Evolutionary conservation across 2,888 invertebrate genomes (phyloP).

Genomic region (Scaptomyza tumidula): DNA sequence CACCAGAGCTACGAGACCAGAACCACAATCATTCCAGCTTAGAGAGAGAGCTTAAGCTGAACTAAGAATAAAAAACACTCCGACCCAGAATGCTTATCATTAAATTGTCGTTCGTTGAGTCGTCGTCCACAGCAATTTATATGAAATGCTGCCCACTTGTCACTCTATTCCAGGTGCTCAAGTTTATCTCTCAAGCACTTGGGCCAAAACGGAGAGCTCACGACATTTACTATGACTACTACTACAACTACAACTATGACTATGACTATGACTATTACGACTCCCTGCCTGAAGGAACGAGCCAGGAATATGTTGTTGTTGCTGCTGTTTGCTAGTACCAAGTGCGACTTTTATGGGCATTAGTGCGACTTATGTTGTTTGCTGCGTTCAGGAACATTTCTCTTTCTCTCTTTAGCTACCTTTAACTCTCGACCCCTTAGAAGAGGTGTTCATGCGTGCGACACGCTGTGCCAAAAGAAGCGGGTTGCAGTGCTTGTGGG

Average conservation of each 20-base stretch:
- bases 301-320: constrained; percentile 9
- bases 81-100: constrained; percentile 69
- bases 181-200: constrained; percentile 76
- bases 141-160: constrained; percentile 80
- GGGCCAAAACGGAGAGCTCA: constrained; percentile 59
- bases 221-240: constrained; percentile 26
- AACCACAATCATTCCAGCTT: constrained; percentile 10
- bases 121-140: constrained; percentile 72
- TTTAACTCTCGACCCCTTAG: constrained; percentile 32
- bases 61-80: constrained; percentile 7
- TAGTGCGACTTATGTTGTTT: constrained; percentile 79
- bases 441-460: constrained; percentile 76
- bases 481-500: constrained; percentile 1
- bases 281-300: constrained; percentile 7
- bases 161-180: constrained; percentile 79
- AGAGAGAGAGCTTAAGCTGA: constrained; percentile 16
- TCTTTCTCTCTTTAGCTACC: constrained; percentile 23
- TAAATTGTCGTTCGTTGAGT: constrained; percentile 71
- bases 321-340: constrained; percentile 32
- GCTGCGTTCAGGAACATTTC: constrained; percentile 57
- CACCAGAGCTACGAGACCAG: constrained; percentile 10
- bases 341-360: constrained; percentile 78
- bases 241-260: background rate
- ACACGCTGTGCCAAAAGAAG: constrained; percentile 62
- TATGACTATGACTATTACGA: constrained; percentile 17